These are phyloP conservation scores for Conistra vaccinii DNA, from an alignment of 2,888 invertebrate species.

Conservation along the genomic window DNA sequence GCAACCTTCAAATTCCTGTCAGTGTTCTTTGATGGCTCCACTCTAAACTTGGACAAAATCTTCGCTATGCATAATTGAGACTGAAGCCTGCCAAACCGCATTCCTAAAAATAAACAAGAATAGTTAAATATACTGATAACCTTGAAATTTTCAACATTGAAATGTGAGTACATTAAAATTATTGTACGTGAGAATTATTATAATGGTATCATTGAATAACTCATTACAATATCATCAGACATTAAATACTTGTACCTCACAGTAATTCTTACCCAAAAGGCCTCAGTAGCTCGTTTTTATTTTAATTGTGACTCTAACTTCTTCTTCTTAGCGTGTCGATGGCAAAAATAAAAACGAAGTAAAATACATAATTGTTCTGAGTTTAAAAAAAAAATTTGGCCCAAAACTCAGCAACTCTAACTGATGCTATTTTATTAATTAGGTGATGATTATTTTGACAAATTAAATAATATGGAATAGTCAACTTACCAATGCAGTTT, in stretches of 20 bases:
- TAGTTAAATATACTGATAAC: background rate
- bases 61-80: conserved; percentile 70
- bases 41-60: conserved; percentile 71
- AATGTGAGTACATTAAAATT: background rate
- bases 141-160: background rate
- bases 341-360: no score
- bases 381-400: no score
- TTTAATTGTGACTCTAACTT: no score
- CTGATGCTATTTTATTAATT: no score
- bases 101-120: conserved; percentile 69
- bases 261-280: background rate
- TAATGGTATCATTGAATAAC: background rate
- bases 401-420: no score
- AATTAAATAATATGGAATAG: no score
- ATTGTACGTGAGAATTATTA: conserved; percentile 10
- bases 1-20: conserved; percentile 41
- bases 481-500: conserved; percentile 81
- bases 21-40: conserved; percentile 70
- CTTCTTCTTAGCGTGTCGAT: no score
- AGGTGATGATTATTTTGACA: no score
- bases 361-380: no score
- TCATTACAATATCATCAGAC: background rate
- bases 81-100: conserved; percentile 77
- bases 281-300: background rate
- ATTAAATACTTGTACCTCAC: background rate